phyloP scores from a whole-genome alignment of 1,140 invertebrate genomes.

The Oscheius sp. region DNA sequence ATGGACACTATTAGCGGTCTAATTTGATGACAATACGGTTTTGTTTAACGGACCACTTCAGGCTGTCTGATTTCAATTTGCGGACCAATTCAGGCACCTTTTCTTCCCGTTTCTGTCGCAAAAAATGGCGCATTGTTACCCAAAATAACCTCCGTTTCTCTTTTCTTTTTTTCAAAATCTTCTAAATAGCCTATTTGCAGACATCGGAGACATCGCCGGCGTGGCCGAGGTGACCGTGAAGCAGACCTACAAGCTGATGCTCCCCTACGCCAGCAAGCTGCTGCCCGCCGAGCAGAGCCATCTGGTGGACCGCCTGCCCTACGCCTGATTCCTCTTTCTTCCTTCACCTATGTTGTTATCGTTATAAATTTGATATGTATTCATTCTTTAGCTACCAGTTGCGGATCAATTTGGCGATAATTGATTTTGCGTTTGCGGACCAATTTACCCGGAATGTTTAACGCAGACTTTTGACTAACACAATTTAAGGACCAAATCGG shows the following conservation, averaged over 20 bases:
- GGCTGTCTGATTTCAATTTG: no score
- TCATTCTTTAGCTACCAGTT: no score
- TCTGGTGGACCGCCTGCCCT: constrained; percentile 8
- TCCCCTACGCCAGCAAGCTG: constrained; percentile 71
- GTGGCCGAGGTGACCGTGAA: constrained; percentile 97
- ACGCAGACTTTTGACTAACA: no score
- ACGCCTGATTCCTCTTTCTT: constrained; percentile 1
- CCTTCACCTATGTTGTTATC: no score
- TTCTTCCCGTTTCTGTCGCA: neutral
- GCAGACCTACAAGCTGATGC: constrained; percentile 96
- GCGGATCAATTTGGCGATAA: no score
- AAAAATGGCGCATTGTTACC: constrained; percentile 46
- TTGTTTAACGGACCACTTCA: no score
- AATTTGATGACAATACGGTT: no score
- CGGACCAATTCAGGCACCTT: constrained; percentile 40
- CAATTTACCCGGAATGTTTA: no score
- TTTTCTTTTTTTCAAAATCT: constrained; percentile 8
- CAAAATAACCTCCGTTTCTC: constrained; percentile 2
- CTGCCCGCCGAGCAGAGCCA: constrained; percentile 14
- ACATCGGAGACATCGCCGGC: constrained; percentile 96
- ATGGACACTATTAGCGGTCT: no score
- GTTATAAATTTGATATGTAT: neutral
- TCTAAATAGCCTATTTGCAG: no score
- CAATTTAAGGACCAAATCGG: no score
- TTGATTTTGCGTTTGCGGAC: no score